Evolutionary conservation across 2,797 vertebrate genomes (phyloP).

Genomic region (Streptopelia turtur): DNA sequence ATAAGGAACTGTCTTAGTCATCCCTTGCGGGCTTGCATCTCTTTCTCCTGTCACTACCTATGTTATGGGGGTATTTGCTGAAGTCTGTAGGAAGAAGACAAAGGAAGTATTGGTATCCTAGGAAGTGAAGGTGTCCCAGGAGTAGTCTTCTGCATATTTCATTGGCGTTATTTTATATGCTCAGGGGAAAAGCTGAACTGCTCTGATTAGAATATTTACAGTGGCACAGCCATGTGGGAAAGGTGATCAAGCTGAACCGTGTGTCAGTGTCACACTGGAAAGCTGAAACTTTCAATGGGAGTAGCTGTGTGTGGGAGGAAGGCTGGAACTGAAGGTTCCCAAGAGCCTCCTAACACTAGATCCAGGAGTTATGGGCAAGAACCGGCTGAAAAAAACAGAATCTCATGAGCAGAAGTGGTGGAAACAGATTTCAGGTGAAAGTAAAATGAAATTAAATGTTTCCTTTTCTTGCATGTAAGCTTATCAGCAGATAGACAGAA

Average conservation of each 20-base stretch:
- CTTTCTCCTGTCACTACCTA: not conserved
- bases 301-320: not conserved
- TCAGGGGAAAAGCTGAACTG: conserved; percentile 9
- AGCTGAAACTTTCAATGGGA: not conserved
- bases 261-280: not conserved
- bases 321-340: not conserved
- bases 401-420: not conserved
- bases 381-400: not conserved
- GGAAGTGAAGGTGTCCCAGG: conserved; percentile 1
- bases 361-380: not conserved
- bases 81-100: not conserved
- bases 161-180: not conserved
- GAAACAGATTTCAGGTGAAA: not conserved
- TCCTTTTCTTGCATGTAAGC: not conserved
- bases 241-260: not conserved
- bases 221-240: not conserved
- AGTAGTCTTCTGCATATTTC: conserved; percentile 26
- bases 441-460: conserved; percentile 5
- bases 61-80: not conserved
- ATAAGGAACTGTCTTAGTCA: not conserved
- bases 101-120: conserved; percentile 9
- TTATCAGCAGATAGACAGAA: not conserved
- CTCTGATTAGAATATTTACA: not conserved
- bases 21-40: not conserved
- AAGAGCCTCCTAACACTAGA: not conserved